phyloP scores from a whole-genome alignment of 2,888 invertebrate genomes.

The Morpho helenor region DNA sequence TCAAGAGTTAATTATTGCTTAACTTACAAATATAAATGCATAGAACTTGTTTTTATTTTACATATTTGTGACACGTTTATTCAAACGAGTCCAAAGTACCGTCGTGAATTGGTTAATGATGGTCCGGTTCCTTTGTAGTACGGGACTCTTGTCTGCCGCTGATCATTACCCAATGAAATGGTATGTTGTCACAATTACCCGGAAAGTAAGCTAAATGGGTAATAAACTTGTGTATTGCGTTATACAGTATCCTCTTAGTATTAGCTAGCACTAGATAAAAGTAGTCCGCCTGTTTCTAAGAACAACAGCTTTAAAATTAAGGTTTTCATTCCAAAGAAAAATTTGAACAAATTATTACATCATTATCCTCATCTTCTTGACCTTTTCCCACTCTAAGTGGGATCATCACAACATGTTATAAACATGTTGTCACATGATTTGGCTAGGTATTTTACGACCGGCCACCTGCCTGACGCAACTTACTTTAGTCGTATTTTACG shows the following conservation, averaged over 20 bases:
- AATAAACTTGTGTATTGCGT: constrained; percentile 39
- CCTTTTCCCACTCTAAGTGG: too few species aligned
- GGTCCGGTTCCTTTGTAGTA: constrained; percentile 56
- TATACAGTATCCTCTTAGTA: constrained; percentile 2
- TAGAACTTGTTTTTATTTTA: constrained; percentile 21
- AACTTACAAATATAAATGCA: constrained; percentile 13
- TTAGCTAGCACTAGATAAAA: neutral
- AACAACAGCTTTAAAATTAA: too few species aligned
- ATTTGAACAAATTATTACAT: too few species aligned
- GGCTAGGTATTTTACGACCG: too few species aligned
- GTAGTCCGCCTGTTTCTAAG: too few species aligned
- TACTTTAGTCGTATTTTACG: too few species aligned
- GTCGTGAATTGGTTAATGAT: constrained; percentile 68
- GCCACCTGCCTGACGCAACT: too few species aligned
- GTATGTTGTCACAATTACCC: constrained; percentile 59
- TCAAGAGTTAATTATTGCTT: constrained; percentile 9
- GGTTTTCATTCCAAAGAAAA: too few species aligned
- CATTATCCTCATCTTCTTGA: too few species aligned
- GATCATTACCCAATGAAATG: constrained; percentile 59
- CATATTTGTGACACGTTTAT: constrained; percentile 32
- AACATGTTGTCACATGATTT: too few species aligned
- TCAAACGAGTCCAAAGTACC: constrained; percentile 52
- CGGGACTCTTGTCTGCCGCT: constrained; percentile 55
- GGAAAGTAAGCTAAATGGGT: constrained; percentile 48
- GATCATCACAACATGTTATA: too few species aligned